Base-by-base conservation (phyloP, 1,140 invertebrate genomes). In the Drosophila chauvacae region DNA sequence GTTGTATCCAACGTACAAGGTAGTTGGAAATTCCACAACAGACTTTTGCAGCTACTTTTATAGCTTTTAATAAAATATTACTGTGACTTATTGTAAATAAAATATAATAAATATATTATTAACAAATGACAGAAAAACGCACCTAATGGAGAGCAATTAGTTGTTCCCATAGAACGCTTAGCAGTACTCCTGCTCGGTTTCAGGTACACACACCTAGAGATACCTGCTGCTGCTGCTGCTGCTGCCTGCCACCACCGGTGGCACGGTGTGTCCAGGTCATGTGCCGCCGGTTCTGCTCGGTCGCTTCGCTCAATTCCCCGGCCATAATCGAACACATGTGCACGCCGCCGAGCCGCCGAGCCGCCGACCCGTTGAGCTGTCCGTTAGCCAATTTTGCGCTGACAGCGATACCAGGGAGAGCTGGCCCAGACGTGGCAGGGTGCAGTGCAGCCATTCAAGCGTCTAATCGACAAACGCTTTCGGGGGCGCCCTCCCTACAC, bases 251-350 rank as follows among this genome's bases (percentile, higher is more conserved):
- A 30, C 48, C 26, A 18, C 28, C 35, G 58, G 23, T 23, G 23
- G 28, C 53, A 30, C 37, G 42, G 45, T 35, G 50, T 41, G 48
- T 51, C 64, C 66, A 55, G 48, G 66, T 70, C 66, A 70, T 69
- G 66, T 55, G 66, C 66, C 33, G 73, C 20, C 66, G 75, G 86
- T 90, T 90, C 85, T 85, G 86, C 78, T 90, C 77, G 85, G 85
- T 85, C 85, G 85, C 74, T 48, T 85, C 85, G 78, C 74, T 51
- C 76, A 30, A 68, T 88, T 80, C 70, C 70, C 70, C 70, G 58
- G 57, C 75, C 86, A 85, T 90, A 90, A 88, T 85, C 81, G 86
- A 90, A 90, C 86, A 90, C 86, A 90, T 90, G 78, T 90, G 85
- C 64, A 71, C 47, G 28, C 14, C 47, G 58, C 65, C 60, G 45